Base-by-base conservation (phyloP, 2,113 vertebrate genomes). In the Carassius carassius region DNA sequence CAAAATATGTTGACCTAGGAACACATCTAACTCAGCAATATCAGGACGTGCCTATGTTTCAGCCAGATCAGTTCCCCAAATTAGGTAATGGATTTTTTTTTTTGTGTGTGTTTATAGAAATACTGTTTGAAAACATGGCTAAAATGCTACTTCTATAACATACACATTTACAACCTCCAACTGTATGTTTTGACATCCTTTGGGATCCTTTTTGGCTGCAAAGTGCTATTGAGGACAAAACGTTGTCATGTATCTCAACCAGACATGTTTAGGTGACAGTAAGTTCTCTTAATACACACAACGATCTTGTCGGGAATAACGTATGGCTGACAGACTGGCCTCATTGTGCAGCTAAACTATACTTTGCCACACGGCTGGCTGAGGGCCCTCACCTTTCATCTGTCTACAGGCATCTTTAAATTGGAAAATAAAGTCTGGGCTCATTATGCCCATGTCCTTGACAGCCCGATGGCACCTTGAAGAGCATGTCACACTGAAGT, bases 401-500 rank as follows among this genome's bases (percentile, higher is more conserved):
- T 63, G 17, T 47, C 69, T 23, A 8, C 10, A 23, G 23, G 72
- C 54, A 35, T 76, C 74, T 84, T 19, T 37, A 63, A 63, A 63
- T 62, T 21, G 21, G 44, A 62, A 67, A 87, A 84, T 81, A 49
- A 67, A 54, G 78, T 76, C 35, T 49, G 78, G 1, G 60, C 72
- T 58, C 49, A 73, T 85, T 87, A 60, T 77, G 32, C 65, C 56
- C 13, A 3, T 60, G 65, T 62, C 86, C 86, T 83, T 87, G 82
- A 58, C 67, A 67, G 63, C 21, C 5, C 21, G 21, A 75, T 63
- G 44, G 49, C 69, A 69, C 65, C 69, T 84, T 82, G 67, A 72
- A 78, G 73, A 78, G 83, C 41, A 58, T 82, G 70, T 82, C 74
- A 69, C 17, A 32, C 63, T 73, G 35, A 81, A 78, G 74, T 76